Conservation (phyloP, 2,797 vertebrate genomes). For the Xenentodon cancila region DNA sequence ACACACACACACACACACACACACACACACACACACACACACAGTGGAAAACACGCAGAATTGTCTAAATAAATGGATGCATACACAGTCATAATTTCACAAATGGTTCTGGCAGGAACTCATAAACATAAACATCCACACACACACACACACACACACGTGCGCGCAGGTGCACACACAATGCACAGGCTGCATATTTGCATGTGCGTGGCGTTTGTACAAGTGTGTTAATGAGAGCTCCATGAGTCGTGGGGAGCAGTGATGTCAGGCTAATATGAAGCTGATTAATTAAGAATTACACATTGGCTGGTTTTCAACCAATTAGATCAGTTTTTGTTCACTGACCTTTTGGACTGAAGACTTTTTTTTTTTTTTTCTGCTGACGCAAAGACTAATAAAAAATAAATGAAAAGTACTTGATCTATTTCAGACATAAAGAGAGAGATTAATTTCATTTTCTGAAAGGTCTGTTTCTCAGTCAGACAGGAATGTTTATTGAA, state of each 20-base stretch:
- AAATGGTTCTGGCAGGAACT: conserved; percentile 36
- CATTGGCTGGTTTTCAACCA: conserved; percentile 57
- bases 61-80: conserved; percentile 68
- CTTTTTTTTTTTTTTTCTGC: conserved; percentile 24
- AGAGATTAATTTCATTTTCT: conserved; percentile 62
- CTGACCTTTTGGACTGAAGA: conserved; percentile 45
- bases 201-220: conserved; percentile 9
- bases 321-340: conserved; percentile 66
- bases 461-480: conserved; percentile 36
- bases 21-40: conserved; percentile 8
- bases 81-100: conserved; percentile 54
- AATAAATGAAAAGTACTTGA: conserved; percentile 64
- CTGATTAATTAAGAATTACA: conserved; percentile 76
- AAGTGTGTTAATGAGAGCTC: conserved; percentile 20
- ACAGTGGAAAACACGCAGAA: conserved; percentile 43
- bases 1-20: conserved; percentile 22
- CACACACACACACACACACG: not conserved
- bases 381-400: conserved; percentile 71
- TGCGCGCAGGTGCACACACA: not conserved
- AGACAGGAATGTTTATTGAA: not conserved
- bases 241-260: conserved; percentile 37
- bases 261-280: conserved; percentile 64
- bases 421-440: conserved; percentile 66
- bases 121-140: conserved; percentile 12
- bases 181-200: not conserved